Conservation (phyloP, 2,797 vertebrate genomes). For the Benthosema pterotum region DNA sequence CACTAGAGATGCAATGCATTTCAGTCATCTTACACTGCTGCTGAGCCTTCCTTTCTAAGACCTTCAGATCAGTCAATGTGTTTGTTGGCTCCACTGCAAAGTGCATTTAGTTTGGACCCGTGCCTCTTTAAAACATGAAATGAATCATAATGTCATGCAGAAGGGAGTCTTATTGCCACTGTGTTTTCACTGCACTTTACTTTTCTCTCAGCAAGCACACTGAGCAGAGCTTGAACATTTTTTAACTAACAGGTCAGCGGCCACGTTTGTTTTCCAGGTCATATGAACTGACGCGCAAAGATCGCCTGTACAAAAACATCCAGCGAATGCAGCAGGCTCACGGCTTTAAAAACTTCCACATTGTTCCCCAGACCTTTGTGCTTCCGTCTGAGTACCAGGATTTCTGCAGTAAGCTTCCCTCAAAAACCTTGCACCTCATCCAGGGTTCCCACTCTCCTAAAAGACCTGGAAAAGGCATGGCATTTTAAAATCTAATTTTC, state of each 20-base stretch:
- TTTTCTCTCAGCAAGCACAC: constrained; percentile 37
- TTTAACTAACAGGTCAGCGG: constrained; percentile 22
- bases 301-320: constrained; percentile 95
- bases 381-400: constrained; percentile 92
- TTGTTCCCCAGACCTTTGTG: constrained; percentile 94
- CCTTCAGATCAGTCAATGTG: constrained; percentile 48
- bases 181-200: constrained; percentile 48
- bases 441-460: too few species aligned
- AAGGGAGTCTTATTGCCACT: constrained; percentile 45
- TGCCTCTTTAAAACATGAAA: constrained; percentile 61
- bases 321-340: constrained; percentile 94
- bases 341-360: constrained; percentile 93
- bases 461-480: too few species aligned
- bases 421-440: constrained; percentile 17
- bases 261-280: constrained; percentile 82
- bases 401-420: constrained; percentile 90
- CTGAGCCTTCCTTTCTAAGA: constrained; percentile 43
- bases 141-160: constrained; percentile 62
- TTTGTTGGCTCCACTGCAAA: constrained; percentile 64
- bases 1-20: too few species aligned
- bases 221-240: constrained; percentile 18
- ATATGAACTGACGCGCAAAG: constrained; percentile 96
- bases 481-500: too few species aligned
- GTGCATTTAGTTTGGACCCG: constrained; percentile 62
- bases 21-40: neutral